Conservation (phyloP, 2,113 vertebrate genomes). For the Erpornis zantholeuca region DNA sequence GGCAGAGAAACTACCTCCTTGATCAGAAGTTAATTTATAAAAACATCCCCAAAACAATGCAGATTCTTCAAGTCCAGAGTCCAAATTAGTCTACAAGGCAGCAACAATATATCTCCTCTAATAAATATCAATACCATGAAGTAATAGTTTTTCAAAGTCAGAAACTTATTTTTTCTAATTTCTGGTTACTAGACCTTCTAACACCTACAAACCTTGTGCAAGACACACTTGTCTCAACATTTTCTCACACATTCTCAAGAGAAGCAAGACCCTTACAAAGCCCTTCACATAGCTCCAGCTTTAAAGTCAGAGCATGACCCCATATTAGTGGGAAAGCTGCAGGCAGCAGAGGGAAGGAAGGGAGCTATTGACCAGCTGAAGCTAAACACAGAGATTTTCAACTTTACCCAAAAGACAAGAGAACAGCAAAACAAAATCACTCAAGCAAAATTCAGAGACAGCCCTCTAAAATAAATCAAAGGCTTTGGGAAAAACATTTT, state of each 20-base stretch:
- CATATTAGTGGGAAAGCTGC: not conserved
- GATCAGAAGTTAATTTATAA: not conserved
- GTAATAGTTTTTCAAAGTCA: not conserved
- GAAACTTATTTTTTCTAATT: not conserved
- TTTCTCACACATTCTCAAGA: not conserved
- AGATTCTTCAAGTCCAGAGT: not conserved
- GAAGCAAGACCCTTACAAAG: not conserved
- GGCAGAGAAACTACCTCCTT: not conserved
- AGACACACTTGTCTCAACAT: not conserved
- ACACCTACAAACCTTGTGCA: not conserved
- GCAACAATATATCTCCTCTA: not conserved
- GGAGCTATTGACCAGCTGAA: not conserved
- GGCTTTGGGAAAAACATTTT: not conserved
- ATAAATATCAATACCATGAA: not conserved
- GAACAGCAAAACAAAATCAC: not conserved
- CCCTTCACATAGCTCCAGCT: not conserved
- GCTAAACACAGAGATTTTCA: not conserved
- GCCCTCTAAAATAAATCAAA: not conserved
- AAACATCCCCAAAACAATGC: not conserved
- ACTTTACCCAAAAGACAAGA: not conserved
- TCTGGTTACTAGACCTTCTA: not conserved
- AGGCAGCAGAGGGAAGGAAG: not conserved
- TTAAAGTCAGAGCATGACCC: not conserved
- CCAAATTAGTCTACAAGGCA: not conserved
- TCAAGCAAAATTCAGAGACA: not conserved